Percentiles rank a stretch among this genome's conserved stretches.
phyloP scores from a whole-genome alignment of 2,888 invertebrate species.

The Patella caerulea region DNA sequence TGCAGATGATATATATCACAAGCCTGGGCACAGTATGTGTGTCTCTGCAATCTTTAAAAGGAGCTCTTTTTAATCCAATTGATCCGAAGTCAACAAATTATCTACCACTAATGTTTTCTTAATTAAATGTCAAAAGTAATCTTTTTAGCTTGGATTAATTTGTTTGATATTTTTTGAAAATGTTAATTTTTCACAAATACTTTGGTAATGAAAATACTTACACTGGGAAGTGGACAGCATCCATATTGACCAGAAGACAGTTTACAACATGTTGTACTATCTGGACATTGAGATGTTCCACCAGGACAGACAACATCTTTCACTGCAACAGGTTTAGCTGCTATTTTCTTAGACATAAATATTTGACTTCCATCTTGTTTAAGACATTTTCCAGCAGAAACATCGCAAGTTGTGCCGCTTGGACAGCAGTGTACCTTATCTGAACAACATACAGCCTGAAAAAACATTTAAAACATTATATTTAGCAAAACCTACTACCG shows the following conservation, averaged over 20 bases:
- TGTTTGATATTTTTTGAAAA: no score
- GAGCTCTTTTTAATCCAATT: no score
- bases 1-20: no score
- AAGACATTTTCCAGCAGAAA: slow-evolving; percentile 27
- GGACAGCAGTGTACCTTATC: slow-evolving; percentile 65
- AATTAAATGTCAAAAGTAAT: no score
- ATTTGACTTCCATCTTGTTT: slow-evolving; percentile 6
- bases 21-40: no score
- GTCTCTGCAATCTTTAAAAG: no score
- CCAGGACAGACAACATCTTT: slow-evolving; percentile 43
- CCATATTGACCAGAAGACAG: slow-evolving; percentile 36
- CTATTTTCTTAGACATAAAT: slow-evolving; percentile 14
- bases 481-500: no score
- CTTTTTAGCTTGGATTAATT: no score
- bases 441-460: slow-evolving; percentile 57
- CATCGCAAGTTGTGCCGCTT: slow-evolving; percentile 50
- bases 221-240: slow-evolving; percentile 52
- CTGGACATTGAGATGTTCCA: slow-evolving; percentile 38
- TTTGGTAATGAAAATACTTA: slow-evolving; percentile 9
- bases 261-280: slow-evolving; percentile 53
- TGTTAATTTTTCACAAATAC: no score
- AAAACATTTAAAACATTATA: neutral
- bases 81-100: no score
- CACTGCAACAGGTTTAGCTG: slow-evolving; percentile 8
- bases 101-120: no score